These are phyloP conservation scores for Indicator maculatus DNA, from an alignment of 2,113 vertebrate species.

Conservation along the genomic window DNA sequence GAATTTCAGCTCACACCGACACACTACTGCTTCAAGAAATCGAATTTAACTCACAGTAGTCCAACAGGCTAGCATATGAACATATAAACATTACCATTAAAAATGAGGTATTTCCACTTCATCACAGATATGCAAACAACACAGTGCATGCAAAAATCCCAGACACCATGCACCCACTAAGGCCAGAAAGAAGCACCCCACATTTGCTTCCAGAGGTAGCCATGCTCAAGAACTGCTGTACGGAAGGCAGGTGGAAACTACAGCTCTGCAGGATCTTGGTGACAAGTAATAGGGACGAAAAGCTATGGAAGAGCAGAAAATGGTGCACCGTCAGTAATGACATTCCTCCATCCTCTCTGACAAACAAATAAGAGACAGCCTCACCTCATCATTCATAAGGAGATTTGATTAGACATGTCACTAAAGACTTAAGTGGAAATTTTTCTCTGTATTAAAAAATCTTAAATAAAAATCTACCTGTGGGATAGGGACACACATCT, in stretches of 20 bases:
- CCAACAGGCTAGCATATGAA: neutral
- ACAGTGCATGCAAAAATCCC: neutral
- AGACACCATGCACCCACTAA: neutral
- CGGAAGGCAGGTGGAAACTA: neutral
- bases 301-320: neutral
- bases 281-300: neutral
- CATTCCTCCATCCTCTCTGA: neutral
- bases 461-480: neutral
- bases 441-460: neutral
- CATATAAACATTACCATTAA: neutral
- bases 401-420: neutral
- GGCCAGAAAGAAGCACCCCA: neutral
- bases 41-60: neutral
- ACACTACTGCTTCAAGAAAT: neutral
- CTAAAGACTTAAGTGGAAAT: neutral
- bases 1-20: no score
- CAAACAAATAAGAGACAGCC: neutral
- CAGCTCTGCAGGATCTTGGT: neutral
- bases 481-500: neutral
- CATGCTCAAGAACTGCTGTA: neutral
- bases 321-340: neutral
- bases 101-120: neutral
- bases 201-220: neutral
- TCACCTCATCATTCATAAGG: neutral
- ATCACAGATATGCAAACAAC: neutral